Evolutionary conservation across 2,888 invertebrate genomes (phyloP).

Genomic region (Perizoma flavofasciatum): DNA sequence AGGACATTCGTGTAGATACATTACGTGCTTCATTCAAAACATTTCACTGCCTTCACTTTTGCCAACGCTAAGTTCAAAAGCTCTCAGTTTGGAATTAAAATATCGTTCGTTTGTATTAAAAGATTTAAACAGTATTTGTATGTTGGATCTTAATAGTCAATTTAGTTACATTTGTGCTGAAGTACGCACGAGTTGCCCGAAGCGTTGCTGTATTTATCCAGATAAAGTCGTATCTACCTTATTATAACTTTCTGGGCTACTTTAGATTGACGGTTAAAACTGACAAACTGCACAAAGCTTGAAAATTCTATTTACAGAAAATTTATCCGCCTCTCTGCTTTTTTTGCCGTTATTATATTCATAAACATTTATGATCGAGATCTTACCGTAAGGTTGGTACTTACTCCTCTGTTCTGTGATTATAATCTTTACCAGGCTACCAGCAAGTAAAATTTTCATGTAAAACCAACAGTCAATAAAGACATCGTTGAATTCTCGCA

Average conservation of each 20-base stretch:
- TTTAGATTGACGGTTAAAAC: conserved; percentile 15
- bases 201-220: conserved; percentile 38
- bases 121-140: conserved; percentile 35
- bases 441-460: conserved; percentile 27
- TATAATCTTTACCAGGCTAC: conserved; percentile 17
- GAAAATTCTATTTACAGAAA: conserved; percentile 2
- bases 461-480: conserved; percentile 61
- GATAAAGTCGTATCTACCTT: conserved; percentile 16
- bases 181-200: conserved; percentile 51
- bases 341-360: conserved; percentile 24
- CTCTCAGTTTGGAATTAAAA: conserved; percentile 26
- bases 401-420: too few relatives aligned
- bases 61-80: conserved; percentile 15
- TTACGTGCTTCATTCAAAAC: conserved; percentile 18
- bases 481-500: conserved; percentile 67
- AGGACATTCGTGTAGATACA: conserved; percentile 21
- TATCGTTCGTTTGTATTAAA: conserved; percentile 32
- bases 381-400: too few relatives aligned
- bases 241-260: conserved; percentile 27
- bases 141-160: conserved; percentile 39
- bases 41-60: conserved; percentile 15
- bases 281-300: conserved; percentile 4
- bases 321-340: conserved; percentile 10
- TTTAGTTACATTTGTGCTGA: conserved; percentile 40
- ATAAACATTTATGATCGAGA: conserved; percentile 25